Evolutionary conservation across 2,888 invertebrate genomes (phyloP).

Genomic region (Cantharis flavilabris): DNA sequence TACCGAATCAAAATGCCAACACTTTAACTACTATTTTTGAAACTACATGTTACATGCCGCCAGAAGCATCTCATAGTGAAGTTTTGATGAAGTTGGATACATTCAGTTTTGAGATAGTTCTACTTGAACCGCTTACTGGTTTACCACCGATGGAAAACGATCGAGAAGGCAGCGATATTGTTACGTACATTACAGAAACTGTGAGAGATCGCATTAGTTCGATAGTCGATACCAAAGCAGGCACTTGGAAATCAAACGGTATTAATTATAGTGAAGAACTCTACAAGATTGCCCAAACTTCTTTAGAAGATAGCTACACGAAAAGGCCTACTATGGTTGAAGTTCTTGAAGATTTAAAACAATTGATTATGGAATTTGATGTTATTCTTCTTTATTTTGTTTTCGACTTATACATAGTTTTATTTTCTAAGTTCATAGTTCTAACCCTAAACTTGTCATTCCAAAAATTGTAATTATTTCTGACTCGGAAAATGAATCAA

Average conservation of each 20-base stretch:
- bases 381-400: background rate
- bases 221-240: slow-evolving; percentile 62
- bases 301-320: slow-evolving; percentile 60
- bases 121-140: slow-evolving; percentile 74
- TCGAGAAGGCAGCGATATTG: slow-evolving; percentile 61
- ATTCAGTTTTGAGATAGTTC: slow-evolving; percentile 77
- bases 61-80: slow-evolving; percentile 69
- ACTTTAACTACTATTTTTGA: slow-evolving; percentile 65
- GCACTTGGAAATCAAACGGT: slow-evolving; percentile 55
- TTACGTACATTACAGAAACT: slow-evolving; percentile 62
- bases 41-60: slow-evolving; percentile 77
- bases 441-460: no score
- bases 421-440: no score
- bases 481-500: no score
- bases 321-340: slow-evolving; percentile 64
- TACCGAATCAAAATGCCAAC: slow-evolving; percentile 56
- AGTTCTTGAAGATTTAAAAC: slow-evolving; percentile 55
- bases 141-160: slow-evolving; percentile 65
- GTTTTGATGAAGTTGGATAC: slow-evolving; percentile 77
- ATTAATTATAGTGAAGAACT: slow-evolving; percentile 57
- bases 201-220: slow-evolving; percentile 56
- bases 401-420: no score
- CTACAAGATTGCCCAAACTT: slow-evolving; percentile 61
- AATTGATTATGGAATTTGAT: slow-evolving; percentile 37
- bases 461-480: no score